Conservation (phyloP, 1,140 invertebrate species). For the Wasmannia auropunctata region DNA sequence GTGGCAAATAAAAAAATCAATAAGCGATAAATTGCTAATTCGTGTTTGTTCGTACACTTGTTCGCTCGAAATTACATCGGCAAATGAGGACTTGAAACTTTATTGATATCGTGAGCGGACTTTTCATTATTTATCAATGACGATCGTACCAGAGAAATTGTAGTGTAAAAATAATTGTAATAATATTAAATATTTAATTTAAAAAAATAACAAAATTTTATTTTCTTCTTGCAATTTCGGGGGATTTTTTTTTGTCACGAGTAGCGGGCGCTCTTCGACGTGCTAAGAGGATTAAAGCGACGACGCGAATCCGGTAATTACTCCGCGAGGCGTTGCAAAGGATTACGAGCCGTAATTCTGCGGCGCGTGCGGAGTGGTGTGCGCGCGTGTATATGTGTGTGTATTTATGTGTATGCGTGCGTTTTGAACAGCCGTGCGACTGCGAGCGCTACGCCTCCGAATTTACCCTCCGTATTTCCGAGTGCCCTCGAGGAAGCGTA, state of each 20-base stretch:
- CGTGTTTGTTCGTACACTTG: background rate
- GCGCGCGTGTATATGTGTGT: no score
- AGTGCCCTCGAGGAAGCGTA: conserved; percentile 65
- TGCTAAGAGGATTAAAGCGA: conserved; percentile 40
- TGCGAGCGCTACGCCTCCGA: background rate
- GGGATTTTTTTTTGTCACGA: background rate
- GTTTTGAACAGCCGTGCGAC: conserved; percentile 15
- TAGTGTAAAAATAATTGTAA: background rate
- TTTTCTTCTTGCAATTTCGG: background rate
- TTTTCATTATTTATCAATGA: background rate
- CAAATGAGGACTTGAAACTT: background rate
- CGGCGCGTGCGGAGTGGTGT: background rate
- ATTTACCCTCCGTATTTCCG: conserved; percentile 43
- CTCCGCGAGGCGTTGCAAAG: conserved; percentile 10
- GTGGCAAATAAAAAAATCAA: background rate
- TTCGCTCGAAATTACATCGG: background rate
- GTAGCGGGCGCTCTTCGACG: background rate
- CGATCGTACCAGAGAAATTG: background rate
- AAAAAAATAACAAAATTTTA: background rate
- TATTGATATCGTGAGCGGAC: background rate
- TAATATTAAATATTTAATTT: background rate
- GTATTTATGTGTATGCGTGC: background rate
- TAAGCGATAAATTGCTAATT: background rate
- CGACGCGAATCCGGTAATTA: conserved; percentile 37
- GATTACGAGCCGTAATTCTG: conserved; percentile 32